These are phyloP conservation scores for Bryconaethiops microstoma DNA, from an alignment of 2,797 vertebrate genomes.

Conservation along the genomic window DNA sequence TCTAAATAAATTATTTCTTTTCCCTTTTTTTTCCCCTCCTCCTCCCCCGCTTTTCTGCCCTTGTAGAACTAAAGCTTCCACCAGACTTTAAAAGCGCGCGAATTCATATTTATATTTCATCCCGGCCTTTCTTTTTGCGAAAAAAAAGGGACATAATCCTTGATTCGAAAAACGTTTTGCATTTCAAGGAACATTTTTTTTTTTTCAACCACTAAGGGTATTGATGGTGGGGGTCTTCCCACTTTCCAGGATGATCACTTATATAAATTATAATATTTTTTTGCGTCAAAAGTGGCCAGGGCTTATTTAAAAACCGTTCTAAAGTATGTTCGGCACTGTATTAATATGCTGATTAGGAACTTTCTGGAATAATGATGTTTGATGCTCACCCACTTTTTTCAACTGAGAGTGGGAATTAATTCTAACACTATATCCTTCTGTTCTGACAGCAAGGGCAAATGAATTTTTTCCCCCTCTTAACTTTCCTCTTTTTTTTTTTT, in stretches of 20 bases:
- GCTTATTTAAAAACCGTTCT: slow-evolving; percentile 75
- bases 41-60: slow-evolving; percentile 56
- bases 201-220: slow-evolving; percentile 63
- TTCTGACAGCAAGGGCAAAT: slow-evolving; percentile 59
- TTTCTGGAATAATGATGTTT: slow-evolving; percentile 73
- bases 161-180: slow-evolving; percentile 82
- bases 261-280: slow-evolving; percentile 79
- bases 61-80: slow-evolving; percentile 74
- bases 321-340: slow-evolving; percentile 62
- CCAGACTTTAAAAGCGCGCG: slow-evolving; percentile 72
- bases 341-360: slow-evolving; percentile 80
- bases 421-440: slow-evolving; percentile 58
- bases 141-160: slow-evolving; percentile 78
- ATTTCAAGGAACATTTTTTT: slow-evolving; percentile 80
- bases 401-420: slow-evolving; percentile 63
- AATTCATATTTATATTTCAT: slow-evolving; percentile 84
- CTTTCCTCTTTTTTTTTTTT: slow-evolving; percentile 50
- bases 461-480: slow-evolving; percentile 41
- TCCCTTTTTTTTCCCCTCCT: slow-evolving; percentile 58
- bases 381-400: slow-evolving; percentile 60
- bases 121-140: slow-evolving; percentile 64
- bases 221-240: slow-evolving; percentile 71
- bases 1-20: slow-evolving; percentile 83
- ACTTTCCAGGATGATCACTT: slow-evolving; percentile 75
- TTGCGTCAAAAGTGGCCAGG: slow-evolving; percentile 65